Evolutionary conservation across 2,797 vertebrate species (phyloP).

Genomic region (Rousettus madagascariensis): DNA sequence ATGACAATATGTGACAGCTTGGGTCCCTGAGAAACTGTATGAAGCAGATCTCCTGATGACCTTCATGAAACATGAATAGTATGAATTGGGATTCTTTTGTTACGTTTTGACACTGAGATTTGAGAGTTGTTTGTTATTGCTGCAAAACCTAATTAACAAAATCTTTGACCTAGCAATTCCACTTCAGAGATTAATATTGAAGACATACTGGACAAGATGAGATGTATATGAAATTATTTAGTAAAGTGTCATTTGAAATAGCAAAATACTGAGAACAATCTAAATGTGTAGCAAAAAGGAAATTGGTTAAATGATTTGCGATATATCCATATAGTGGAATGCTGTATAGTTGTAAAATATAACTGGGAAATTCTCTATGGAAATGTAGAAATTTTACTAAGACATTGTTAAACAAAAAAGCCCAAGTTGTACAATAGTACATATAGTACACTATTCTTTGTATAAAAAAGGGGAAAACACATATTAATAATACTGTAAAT

Average conservation of each 20-base stretch:
- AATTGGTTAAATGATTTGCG: neutral
- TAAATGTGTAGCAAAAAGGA: neutral
- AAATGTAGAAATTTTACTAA: neutral
- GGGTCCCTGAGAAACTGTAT: neutral
- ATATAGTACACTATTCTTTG: neutral
- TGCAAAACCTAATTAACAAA: neutral
- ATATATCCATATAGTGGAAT: neutral
- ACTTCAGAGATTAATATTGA: neutral
- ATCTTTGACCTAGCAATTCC: neutral
- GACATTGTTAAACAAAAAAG: neutral
- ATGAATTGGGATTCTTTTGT: neutral
- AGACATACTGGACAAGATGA: neutral
- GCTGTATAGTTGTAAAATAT: neutral
- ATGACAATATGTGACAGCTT: neutral
- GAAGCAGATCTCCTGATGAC: neutral
- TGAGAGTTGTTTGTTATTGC: neutral
- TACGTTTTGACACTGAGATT: neutral
- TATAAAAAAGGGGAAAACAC: neutral
- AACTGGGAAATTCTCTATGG: neutral
- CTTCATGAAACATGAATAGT: neutral
- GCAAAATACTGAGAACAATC: neutral
- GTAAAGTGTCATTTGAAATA: neutral
- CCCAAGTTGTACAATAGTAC: neutral
- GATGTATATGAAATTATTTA: neutral
- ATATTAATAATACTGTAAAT: neutral